Conservation (phyloP, 1,140 invertebrate species). For the Drosophila ogumai region DNA sequence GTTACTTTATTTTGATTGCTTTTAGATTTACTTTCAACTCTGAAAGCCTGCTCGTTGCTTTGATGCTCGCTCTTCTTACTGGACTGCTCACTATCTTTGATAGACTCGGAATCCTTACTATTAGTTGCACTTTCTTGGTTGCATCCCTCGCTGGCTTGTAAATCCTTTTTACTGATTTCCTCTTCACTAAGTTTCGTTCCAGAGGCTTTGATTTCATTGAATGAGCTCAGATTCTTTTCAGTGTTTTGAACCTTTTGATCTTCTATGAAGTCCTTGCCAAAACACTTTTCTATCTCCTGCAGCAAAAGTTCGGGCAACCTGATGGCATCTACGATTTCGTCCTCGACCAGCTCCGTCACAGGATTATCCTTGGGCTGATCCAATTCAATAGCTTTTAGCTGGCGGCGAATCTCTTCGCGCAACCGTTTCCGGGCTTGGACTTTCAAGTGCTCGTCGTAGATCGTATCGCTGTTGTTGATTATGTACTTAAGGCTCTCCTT, state of each 20-base stretch:
- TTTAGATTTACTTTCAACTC: background rate
- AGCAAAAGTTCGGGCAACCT: slow-evolving; percentile 64
- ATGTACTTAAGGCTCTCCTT: slow-evolving; percentile 74
- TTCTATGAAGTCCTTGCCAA: slow-evolving; percentile 54
- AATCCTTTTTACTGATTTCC: too few relatives aligned
- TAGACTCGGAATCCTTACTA: slow-evolving; percentile 1
- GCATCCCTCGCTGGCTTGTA: background rate
- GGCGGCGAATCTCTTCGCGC: slow-evolving; percentile 70
- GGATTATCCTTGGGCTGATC: slow-evolving; percentile 54
- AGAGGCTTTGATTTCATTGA: background rate
- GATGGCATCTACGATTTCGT: slow-evolving; percentile 74
- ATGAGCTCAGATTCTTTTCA: background rate
- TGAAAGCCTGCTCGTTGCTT: background rate
- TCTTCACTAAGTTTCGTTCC: background rate
- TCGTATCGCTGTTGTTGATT: slow-evolving; percentile 76
- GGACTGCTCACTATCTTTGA: slow-evolving; percentile 1
- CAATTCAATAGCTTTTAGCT: slow-evolving; percentile 66
- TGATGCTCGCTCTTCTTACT: background rate
- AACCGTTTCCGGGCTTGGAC: slow-evolving; percentile 64
- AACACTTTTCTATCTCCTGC: slow-evolving; percentile 74
- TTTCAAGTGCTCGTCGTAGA: slow-evolving; percentile 75
- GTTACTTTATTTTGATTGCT: background rate
- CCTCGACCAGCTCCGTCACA: slow-evolving; percentile 53
- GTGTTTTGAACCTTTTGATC: background rate
- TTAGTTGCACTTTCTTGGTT: background rate